phyloP scores from a whole-genome alignment of 35 echinoderm and acorn worm species.

The Apostichopus parvimensis region DNA sequence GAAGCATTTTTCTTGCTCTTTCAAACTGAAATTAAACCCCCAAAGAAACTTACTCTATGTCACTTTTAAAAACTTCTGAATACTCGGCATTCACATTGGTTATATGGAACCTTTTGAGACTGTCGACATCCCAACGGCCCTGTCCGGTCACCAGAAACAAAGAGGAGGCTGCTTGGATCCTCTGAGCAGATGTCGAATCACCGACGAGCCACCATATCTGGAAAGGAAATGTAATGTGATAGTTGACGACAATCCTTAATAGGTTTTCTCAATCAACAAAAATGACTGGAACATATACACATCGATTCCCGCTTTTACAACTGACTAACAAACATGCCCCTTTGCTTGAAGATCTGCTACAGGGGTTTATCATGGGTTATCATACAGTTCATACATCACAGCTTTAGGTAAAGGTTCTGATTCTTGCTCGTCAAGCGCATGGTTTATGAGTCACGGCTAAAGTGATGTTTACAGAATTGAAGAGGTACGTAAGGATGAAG shows the following conservation, averaged over 20 bases:
- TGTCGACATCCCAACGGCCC: background rate
- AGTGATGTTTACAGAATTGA: no score
- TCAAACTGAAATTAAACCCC: background rate
- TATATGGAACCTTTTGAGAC: conserved; percentile 32
- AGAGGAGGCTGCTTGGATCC: background rate
- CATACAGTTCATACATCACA: no score
- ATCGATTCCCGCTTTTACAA: background rate
- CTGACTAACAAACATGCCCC: no score
- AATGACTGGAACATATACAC: background rate
- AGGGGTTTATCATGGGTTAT: no score
- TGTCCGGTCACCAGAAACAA: background rate
- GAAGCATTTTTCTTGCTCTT: background rate
- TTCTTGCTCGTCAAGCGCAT: no score
- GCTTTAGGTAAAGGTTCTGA: no score
- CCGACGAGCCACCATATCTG: conserved; percentile 47
- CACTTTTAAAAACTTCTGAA: conserved; percentile 32
- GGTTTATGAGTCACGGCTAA: no score
- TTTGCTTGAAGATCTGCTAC: no score
- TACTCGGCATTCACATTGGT: conserved; percentile 54
- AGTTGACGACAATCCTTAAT: background rate
- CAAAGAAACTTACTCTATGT: conserved; percentile 27
- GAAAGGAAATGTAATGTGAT: background rate
- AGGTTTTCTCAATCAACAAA: background rate
- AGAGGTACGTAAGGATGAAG: no score
- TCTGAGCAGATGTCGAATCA: background rate